A percentile compares a stretch with the other conserved stretches of the same genome.
Conservation (phyloP, 2,888 invertebrate genomes). For the Synanthedon tipuliformis region DNA sequence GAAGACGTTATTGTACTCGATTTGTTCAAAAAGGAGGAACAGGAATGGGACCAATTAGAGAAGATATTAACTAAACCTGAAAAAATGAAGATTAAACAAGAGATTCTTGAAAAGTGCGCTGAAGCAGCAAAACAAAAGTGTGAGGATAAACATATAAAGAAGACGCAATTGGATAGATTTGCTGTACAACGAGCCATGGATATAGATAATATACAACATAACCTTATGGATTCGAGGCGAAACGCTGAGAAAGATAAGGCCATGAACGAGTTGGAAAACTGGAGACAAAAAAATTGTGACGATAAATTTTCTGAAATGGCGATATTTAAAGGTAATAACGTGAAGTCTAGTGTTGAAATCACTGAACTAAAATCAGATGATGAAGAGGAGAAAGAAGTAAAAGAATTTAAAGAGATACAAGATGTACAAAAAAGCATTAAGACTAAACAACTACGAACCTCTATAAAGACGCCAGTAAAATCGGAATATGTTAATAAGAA, state of each 20-base stretch:
- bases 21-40: conserved; percentile 70
- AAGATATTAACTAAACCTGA: conserved; percentile 67
- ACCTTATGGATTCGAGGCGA: conserved; percentile 73
- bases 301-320: conserved; percentile 8
- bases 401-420: conserved; percentile 5
- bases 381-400: conserved; percentile 11
- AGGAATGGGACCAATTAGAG: conserved; percentile 71
- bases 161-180: conserved; percentile 67
- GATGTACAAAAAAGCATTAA: conserved; percentile 2
- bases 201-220: conserved; percentile 61
- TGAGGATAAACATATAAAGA: conserved; percentile 64
- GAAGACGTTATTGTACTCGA: conserved; percentile 74
- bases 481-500: conserved; percentile 50
- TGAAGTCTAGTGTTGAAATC: conserved; percentile 21
- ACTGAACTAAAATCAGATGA: conserved; percentile 28
- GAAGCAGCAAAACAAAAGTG: conserved; percentile 62
- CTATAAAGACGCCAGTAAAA: conserved; percentile 25
- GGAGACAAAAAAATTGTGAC: conserved; percentile 42
- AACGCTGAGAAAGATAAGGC: conserved; percentile 73
- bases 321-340: not conserved
- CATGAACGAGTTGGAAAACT: conserved; percentile 75
- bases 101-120: conserved; percentile 68
- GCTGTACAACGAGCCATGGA: conserved; percentile 59
- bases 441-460: conserved; percentile 15
- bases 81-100: conserved; percentile 66